Base-by-base conservation (phyloP, 2,113 vertebrate species). In the Thunnus maccoyii region DNA sequence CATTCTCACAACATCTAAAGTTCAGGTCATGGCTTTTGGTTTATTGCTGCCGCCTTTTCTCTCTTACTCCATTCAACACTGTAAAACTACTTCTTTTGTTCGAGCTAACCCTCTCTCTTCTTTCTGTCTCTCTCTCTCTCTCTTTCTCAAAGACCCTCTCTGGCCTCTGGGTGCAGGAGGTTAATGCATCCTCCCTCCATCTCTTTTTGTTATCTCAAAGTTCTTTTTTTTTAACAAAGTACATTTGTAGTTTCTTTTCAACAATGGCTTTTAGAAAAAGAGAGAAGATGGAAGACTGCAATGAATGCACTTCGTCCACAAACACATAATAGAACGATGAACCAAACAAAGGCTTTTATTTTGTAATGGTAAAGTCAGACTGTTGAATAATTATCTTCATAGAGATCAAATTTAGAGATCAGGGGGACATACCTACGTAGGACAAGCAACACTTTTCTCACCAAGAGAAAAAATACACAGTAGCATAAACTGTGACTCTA, bases 171-270 rank as follows among this genome's bases (percentile, higher is more conserved):
- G 75, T 82, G 75, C 67, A 79, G 72, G 16, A 74, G 85, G 88
- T 89, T 91, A 93, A 92, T 88, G 78, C 64, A 85, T 72, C 80
- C 22, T 78, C 71, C 48, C 13, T 30, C 70, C 76, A 0, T 30
- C 27, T 66, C 41, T 52, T 51, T 20, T 9, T 77, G 44, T 71
- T 78, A 66, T 84, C 73, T 82, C 71, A 47, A 50, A 68, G 47
- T 58, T 56, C 11, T 47, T 22, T 62, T 52, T 64, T 41, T 41
- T 41, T 41, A 41, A 30, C 27, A 36, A 62, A 57, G 22, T 44
- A 56, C 56, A 63, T 46, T 13, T 36, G n/a, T 64, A 17, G 72
- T 41, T 25, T 71, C 54, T 69, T 72, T 56, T 72, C 56, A 73
- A 22, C 13, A 74, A 46, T 36, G 41, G 48, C 72, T 50, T 73